A percentile compares a stretch with the other conserved stretches of the same genome.
Conservation (phyloP, 2,888 invertebrate species). For the Andrena dorsata region DNA sequence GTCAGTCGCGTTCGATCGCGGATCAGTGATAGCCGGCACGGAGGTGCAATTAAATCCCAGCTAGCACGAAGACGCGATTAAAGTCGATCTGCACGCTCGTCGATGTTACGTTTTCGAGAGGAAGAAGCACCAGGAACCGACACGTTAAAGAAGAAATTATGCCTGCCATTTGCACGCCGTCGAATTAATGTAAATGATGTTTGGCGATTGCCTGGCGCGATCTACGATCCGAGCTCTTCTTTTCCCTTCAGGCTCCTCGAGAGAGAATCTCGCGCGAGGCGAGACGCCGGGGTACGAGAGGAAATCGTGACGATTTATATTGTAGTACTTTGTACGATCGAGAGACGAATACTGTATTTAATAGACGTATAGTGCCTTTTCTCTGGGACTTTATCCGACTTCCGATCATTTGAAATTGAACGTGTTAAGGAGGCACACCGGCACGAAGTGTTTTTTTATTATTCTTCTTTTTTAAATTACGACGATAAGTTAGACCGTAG, state of each 20-base stretch:
- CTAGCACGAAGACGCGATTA: conserved; percentile 34
- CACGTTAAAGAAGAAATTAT: conserved; percentile 13
- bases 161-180: conserved; percentile 42
- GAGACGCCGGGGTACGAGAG: conserved; percentile 6
- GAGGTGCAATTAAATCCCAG: not conserved
- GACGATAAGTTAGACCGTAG: conserved; percentile 64
- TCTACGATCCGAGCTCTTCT: conserved; percentile 4
- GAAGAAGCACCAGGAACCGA: not conserved
- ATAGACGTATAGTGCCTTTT: conserved; percentile 80
- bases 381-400: conserved; percentile 74
- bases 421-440: conserved; percentile 73
- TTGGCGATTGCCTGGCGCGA: not conserved
- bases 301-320: conserved; percentile 38
- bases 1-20: not conserved
- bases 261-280: conserved; percentile 27
- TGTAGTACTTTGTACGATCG: conserved; percentile 32
- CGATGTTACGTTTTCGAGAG: not conserved
- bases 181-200: conserved; percentile 21
- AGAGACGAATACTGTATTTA: conserved; percentile 52
- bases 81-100: conserved; percentile 3
- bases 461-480: conserved; percentile 2
- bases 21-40: not conserved
- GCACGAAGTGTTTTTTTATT: conserved; percentile 47
- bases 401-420: conserved; percentile 54
- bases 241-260: conserved; percentile 9